Evolutionary conservation across 2,888 invertebrate species (phyloP).

Genomic region (Altica lythri): DNA sequence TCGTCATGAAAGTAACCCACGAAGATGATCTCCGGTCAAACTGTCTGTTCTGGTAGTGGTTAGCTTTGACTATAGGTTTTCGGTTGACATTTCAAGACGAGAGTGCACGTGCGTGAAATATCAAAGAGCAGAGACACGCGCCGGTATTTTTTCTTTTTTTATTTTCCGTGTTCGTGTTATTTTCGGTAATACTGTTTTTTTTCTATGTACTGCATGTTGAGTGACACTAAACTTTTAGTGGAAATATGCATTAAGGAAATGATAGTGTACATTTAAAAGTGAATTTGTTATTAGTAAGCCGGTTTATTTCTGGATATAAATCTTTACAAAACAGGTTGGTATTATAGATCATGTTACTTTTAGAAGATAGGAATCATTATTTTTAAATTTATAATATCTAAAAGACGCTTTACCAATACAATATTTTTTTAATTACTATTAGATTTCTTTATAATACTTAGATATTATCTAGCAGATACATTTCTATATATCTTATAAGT

Average conservation of each 20-base stretch:
- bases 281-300: background rate
- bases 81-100: conserved; percentile 1
- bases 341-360: background rate
- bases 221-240: background rate
- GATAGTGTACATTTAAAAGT: background rate
- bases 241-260: conserved; percentile 1
- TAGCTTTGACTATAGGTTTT: too few relatives aligned
- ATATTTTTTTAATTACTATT: too few relatives aligned
- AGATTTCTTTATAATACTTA: too few relatives aligned
- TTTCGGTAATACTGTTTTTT: too few relatives aligned
- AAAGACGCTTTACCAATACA: too few relatives aligned
- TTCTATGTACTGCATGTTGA: background rate
- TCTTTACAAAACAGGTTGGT: conserved; percentile 1
- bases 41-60: background rate
- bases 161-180: conserved; percentile 1
- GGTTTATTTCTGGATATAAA: background rate
- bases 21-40: background rate
- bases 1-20: background rate
- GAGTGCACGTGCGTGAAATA: conserved; percentile 6
- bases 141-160: background rate
- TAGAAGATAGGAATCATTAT: too few relatives aligned
- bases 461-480: too few relatives aligned
- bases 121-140: background rate
- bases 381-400: too few relatives aligned
- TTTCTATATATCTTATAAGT: too few relatives aligned